Conservation (phyloP, 2,797 vertebrate genomes). For the Falco columbarius region DNA sequence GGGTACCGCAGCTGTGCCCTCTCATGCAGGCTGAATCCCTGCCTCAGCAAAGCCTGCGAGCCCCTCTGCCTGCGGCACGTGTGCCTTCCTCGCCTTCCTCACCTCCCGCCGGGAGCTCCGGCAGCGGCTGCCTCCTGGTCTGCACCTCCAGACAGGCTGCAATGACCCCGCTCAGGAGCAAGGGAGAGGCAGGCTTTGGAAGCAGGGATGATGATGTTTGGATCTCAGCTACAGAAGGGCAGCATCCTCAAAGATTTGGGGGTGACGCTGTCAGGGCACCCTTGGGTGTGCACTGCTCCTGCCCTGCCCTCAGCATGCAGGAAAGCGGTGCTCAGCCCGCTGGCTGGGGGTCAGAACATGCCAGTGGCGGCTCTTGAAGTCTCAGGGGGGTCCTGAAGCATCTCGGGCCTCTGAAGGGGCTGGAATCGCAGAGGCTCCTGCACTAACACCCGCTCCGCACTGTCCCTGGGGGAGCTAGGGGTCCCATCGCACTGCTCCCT, state of each 20-base stretch:
- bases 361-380: background rate
- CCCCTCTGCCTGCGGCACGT: background rate
- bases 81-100: background rate
- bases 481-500: conserved; percentile 40
- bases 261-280: background rate
- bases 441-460: background rate
- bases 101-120: background rate
- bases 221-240: background rate
- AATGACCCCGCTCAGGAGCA: accelerated
- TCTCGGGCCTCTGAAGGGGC: background rate
- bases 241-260: background rate
- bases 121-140: background rate
- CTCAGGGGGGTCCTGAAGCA: background rate
- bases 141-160: background rate
- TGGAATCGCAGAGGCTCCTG: background rate
- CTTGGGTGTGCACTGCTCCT: background rate
- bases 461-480: background rate
- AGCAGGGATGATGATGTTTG: background rate
- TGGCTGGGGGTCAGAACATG: too few species aligned
- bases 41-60: background rate
- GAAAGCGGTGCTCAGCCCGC: background rate
- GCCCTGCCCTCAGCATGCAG: background rate
- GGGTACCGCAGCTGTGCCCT: background rate
- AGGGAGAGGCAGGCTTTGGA: background rate
- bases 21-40: background rate